Evolutionary conservation across 1,140 invertebrate genomes (phyloP).

Genomic region (Aricia agestis): DNA sequence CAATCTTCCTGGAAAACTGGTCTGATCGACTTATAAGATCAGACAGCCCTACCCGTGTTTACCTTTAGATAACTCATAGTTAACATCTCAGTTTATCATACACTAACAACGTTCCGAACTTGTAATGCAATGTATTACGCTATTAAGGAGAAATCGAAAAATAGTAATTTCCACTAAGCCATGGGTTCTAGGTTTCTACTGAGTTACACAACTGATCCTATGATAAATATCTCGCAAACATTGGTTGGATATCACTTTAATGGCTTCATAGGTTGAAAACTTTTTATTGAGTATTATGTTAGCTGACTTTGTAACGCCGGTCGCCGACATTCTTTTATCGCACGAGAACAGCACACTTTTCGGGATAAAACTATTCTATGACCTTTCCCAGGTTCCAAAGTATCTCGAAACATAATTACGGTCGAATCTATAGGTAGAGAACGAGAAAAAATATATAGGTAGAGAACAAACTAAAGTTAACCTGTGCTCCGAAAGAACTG

Average conservation of each 20-base stretch:
- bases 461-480: no score
- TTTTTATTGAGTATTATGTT: no score
- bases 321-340: no score
- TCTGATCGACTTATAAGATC: background rate
- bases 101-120: conserved; percentile 34
- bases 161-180: background rate
- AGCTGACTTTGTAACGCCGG: no score
- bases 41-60: conserved; percentile 25
- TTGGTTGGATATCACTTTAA: background rate
- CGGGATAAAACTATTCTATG: no score
- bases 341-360: no score
- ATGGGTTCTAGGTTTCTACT: background rate
- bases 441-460: no score
- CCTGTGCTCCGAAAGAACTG: no score
- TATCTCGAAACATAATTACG: no score
- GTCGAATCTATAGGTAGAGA: no score
- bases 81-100: conserved; percentile 36
- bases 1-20: no score
- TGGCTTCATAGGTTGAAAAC: background rate
- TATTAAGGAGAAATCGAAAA: conserved; percentile 17
- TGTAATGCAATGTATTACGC: conserved; percentile 30
- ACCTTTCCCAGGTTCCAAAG: no score
- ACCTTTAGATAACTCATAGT: conserved; percentile 41
- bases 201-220: background rate
- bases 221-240: background rate